A percentile compares a stretch with the other conserved stretches of the same genome.
phyloP scores from a whole-genome alignment of 2,888 invertebrate genomes.

The Diogma glabrata region DNA sequence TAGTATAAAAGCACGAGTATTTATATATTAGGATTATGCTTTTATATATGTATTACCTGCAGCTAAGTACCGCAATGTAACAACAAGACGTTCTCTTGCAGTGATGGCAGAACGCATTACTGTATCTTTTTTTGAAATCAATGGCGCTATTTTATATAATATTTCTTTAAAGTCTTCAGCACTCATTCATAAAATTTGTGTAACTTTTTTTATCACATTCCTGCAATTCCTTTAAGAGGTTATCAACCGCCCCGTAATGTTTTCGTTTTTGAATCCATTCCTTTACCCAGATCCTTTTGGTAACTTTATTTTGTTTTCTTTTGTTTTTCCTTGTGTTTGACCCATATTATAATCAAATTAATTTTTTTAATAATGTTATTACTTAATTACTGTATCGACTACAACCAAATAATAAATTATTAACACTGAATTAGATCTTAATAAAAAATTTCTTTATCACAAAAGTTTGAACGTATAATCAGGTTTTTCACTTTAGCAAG shows the following conservation, averaged over 20 bases:
- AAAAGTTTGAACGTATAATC: too few species aligned
- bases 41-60: not conserved
- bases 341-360: not conserved
- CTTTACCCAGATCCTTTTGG: not conserved
- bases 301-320: not conserved
- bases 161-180: not conserved
- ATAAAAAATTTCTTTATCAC: too few species aligned
- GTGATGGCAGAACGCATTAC: not conserved
- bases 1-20: too few species aligned
- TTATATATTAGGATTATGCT: too few species aligned
- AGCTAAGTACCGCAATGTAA: constrained; percentile 5
- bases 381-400: not conserved
- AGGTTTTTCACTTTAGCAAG: too few species aligned
- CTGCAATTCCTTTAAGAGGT: not conserved
- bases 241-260: not conserved
- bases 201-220: not conserved
- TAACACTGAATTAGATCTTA: not conserved
- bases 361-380: not conserved
- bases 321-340: not conserved
- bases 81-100: constrained; percentile 1
- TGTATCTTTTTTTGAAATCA: constrained; percentile 2
- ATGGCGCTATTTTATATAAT: constrained; percentile 2
- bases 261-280: not conserved
- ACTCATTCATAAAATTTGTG: too few species aligned
- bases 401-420: constrained; percentile 1